A percentile compares a stretch with the other conserved stretches of the same genome.
Conservation (phyloP, 30 jellyfish, hydroid and myxozoan species). For the Calvadosia cruxmelitensis region DNA sequence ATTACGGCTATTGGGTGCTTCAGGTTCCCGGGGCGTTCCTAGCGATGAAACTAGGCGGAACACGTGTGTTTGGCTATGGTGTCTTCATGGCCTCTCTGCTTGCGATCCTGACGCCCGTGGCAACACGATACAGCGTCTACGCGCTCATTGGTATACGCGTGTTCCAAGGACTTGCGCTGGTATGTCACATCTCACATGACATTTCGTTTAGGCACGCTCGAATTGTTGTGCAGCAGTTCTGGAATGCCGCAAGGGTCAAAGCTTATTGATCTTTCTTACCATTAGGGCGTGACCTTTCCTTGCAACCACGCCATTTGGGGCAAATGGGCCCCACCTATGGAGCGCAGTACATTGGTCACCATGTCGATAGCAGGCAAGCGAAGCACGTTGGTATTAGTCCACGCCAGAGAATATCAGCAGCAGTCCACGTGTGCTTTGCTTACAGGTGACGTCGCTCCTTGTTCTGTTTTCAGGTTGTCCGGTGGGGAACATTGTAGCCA, state of each 20-base stretch:
- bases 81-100: slow-evolving; percentile 74
- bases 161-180: slow-evolving; percentile 69
- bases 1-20: slow-evolving; percentile 84
- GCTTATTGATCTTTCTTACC: background rate
- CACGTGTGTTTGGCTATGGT: slow-evolving; percentile 89
- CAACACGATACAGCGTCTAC: slow-evolving; percentile 90
- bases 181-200: background rate
- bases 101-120: slow-evolving; percentile 78
- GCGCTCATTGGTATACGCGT: slow-evolving; percentile 61
- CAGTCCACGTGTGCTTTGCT: background rate
- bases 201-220: background rate
- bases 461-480: slow-evolving; percentile 51
- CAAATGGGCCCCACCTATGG: slow-evolving; percentile 93
- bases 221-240: no score
- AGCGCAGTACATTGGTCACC: slow-evolving; percentile 81
- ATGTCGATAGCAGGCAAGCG: slow-evolving; percentile 82
- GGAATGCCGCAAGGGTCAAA: no score
- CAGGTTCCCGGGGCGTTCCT: slow-evolving; percentile 96
- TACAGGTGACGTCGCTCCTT: background rate
- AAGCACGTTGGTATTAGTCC: background rate
- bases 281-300: slow-evolving; percentile 87
- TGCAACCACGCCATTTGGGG: slow-evolving; percentile 88
- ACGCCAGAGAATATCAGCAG: background rate
- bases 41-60: slow-evolving; percentile 87
- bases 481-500: slow-evolving; percentile 79